These are phyloP conservation scores for Eledona agricola DNA, from an alignment of 2,888 invertebrate genomes.

Conservation along the genomic window DNA sequence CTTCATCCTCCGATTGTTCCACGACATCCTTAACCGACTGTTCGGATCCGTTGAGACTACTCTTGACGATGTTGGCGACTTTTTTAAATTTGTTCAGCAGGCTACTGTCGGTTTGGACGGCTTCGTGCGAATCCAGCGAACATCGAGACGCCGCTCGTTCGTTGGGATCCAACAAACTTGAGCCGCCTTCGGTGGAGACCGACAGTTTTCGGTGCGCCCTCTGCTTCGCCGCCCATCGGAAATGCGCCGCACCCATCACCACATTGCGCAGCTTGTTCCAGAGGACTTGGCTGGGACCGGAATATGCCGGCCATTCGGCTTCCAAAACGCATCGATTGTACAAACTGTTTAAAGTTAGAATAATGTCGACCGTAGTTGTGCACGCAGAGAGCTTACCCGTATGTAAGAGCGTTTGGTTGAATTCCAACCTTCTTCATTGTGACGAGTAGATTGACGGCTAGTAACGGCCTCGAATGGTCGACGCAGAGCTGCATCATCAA, in stretches of 20 bases:
- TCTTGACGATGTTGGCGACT: slow-evolving; percentile 72
- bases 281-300: slow-evolving; percentile 81
- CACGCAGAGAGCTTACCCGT: slow-evolving; percentile 80
- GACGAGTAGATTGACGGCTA: slow-evolving; percentile 91
- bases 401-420: slow-evolving; percentile 97
- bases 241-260: slow-evolving; percentile 88
- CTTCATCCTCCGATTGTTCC: slow-evolving; percentile 26
- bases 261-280: slow-evolving; percentile 96
- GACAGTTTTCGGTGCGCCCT: slow-evolving; percentile 66
- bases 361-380: no score
- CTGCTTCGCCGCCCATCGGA: slow-evolving; percentile 79
- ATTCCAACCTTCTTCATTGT: slow-evolving; percentile 93
- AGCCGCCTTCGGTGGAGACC: slow-evolving; percentile 62
- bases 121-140: slow-evolving; percentile 61
- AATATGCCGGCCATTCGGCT: slow-evolving; percentile 85
- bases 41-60: slow-evolving; percentile 52
- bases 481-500: slow-evolving; percentile 99
- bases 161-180: slow-evolving; percentile 55
- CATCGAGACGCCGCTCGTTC: slow-evolving; percentile 59
- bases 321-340: slow-evolving; percentile 87
- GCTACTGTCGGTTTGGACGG: slow-evolving; percentile 52
- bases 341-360: no score
- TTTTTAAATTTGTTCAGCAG: slow-evolving; percentile 68
- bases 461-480: slow-evolving; percentile 88
- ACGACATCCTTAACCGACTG: slow-evolving; percentile 45